Evolutionary conservation across 2,888 invertebrate genomes (phyloP), one percentile per base, ranked within the genome.

Genomic region (Allacma fusca): DNA sequence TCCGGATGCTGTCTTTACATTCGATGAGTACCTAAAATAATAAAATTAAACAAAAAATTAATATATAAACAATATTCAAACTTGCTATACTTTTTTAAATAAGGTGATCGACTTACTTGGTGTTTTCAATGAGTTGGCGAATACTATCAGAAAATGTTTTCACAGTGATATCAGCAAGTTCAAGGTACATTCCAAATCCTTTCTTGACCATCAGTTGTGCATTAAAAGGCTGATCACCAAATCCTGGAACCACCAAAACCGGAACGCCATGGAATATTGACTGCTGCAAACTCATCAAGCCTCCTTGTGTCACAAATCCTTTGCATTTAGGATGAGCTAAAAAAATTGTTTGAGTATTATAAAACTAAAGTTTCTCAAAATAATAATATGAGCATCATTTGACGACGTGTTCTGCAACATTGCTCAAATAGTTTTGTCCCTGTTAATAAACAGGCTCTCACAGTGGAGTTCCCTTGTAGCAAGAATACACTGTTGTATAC

Each of bases 401-500:
- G n/a, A n/a, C n/a, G n/a, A n/a, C n/a, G n/a, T n/a, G n/a, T n/a
- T n/a, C n/a, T n/a, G n/a, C n/a, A n/a, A n/a, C n/a, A n/a, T n/a
- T n/a, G n/a, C n/a, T n/a, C n/a, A n/a, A n/a, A n/a, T n/a, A n/a
- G n/a, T n/a, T n/a, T n/a, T n/a, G n/a, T n/a, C n/a, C n/a, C n/a
- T n/a, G n/a, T n/a, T n/a, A n/a, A n/a, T n/a, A n/a, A n/a, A n/a
- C n/a, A n/a, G n/a, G n/a, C n/a, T n/a, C n/a, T n/a, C n/a, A n/a
- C n/a, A n/a, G n/a, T n/a, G n/a, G n/a, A n/a, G n/a, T n/a, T n/a
- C n/a, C n/a, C 5, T 59, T 59, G 19, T 40, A 40, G 21, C 62
- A 16, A 79, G 59, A 57, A 81, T 68, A 69, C 78, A 74, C 24
- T 82, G 79, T 74, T 82, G 82, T 0, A 80, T 78, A 44, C 82